Percentiles rank a stretch among this genome's conserved stretches.
These are phyloP conservation scores for Dorcus parallelipipedus DNA, from an alignment of 2,888 invertebrate species.

Conservation along the genomic window DNA sequence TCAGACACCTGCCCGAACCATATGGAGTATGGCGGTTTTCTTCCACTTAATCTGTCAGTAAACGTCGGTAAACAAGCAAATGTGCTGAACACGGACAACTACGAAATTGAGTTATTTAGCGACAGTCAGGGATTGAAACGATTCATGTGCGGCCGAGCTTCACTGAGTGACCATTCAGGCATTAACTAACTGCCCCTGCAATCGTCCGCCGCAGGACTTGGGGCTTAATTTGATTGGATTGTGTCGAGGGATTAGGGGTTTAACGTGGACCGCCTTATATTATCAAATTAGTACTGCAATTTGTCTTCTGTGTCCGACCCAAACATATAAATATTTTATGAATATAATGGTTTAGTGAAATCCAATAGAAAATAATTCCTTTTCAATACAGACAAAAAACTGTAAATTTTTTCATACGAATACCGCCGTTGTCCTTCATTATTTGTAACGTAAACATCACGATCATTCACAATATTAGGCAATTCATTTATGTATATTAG, in stretches of 20 bases:
- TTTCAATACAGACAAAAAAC: too few species aligned
- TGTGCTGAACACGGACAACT: conserved; percentile 4
- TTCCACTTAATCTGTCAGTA: neutral
- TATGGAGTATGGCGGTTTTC: conserved; percentile 15
- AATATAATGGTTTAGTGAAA: too few species aligned
- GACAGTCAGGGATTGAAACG: conserved; percentile 20
- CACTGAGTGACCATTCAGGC: conserved; percentile 33
- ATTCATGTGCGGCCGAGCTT: conserved; percentile 29
- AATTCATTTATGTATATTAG: too few species aligned
- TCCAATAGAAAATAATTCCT: too few species aligned
- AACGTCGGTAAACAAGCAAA: neutral
- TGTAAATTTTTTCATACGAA: too few species aligned
- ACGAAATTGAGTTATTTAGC: conserved; percentile 32
- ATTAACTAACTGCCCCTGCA: conserved; percentile 7
- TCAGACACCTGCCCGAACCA: conserved; percentile 22
- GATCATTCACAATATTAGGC: too few species aligned
- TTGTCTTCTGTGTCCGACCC: neutral
- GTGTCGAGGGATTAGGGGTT: conserved; percentile 24
- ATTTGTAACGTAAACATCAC: too few species aligned
- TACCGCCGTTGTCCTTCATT: too few species aligned
- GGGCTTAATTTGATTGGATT: conserved; percentile 21
- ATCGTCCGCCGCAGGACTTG: conserved; percentile 5
- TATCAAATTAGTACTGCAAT: conserved; percentile 24
- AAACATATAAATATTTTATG: too few species aligned
- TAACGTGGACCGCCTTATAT: conserved; percentile 21